Percentiles rank a stretch among this genome's conserved stretches.
phyloP scores from a whole-genome alignment of 2,797 vertebrate genomes.

The Danio albolineatus region DNA sequence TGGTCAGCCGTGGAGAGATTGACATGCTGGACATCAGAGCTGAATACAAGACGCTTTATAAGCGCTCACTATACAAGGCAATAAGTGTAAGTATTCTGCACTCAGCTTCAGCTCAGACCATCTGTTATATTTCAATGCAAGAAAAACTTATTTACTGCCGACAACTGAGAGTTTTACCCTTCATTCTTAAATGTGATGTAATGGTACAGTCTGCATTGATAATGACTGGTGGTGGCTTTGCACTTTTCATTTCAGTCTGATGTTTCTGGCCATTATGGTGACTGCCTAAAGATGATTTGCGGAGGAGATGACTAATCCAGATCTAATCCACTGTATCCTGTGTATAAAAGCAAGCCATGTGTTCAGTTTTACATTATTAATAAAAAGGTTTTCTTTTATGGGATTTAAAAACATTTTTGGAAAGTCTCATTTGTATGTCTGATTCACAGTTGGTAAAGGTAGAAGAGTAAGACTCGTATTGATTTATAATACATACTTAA shows the following conservation, averaged over 20 bases:
- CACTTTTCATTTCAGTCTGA: slow-evolving; percentile 64
- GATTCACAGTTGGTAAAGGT: not conserved
- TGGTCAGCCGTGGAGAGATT: slow-evolving; percentile 85
- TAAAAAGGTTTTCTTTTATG: not conserved
- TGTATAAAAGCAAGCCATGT: not conserved
- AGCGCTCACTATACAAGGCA: slow-evolving; percentile 74
- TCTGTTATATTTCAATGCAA: not conserved
- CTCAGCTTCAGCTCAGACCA: not conserved
- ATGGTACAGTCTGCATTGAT: not conserved
- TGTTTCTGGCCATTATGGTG: slow-evolving; percentile 42
- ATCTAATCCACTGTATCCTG: not conserved
- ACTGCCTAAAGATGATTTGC: slow-evolving; percentile 67
- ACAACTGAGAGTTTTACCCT: not conserved
- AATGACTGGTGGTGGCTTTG: slow-evolving; percentile 10
- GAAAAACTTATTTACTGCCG: not conserved
- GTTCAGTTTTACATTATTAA: not conserved
- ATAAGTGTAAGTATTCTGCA: slow-evolving; percentile 75
- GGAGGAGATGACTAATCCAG: slow-evolving; percentile 66
- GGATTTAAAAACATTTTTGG: not conserved
- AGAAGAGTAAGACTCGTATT: not conserved
- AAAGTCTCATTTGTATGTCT: not conserved
- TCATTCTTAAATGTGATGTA: not conserved
- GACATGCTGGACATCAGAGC: slow-evolving; percentile 84
- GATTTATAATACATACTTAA: not conserved
- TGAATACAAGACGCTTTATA: slow-evolving; percentile 80